phyloP scores from a whole-genome alignment of 1,140 invertebrate genomes.

The Chironomus tepperi region DNA sequence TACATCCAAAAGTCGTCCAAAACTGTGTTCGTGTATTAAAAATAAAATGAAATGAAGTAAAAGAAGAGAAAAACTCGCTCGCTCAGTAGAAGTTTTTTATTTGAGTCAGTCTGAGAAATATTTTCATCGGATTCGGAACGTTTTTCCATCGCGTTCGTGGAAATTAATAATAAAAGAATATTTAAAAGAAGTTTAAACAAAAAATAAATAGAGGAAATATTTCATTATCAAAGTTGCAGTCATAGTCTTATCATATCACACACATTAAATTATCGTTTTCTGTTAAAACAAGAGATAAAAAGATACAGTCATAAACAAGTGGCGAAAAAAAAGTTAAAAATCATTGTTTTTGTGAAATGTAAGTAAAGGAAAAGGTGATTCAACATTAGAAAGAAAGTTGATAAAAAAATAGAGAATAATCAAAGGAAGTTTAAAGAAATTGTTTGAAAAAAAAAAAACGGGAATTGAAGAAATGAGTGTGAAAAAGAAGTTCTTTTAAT shows the following conservation, averaged over 20 bases:
- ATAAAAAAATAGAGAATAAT: neutral
- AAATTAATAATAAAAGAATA: neutral
- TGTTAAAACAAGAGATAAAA: neutral
- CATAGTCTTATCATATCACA: neutral
- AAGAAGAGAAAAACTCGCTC: constrained; percentile 3
- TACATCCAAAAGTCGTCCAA: too few species aligned
- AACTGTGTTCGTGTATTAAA: too few species aligned
- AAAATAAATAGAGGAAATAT: too few species aligned
- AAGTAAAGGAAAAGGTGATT: constrained; percentile 20
- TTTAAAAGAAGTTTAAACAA: too few species aligned
- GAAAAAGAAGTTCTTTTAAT: constrained; percentile 15
- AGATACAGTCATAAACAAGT: neutral
- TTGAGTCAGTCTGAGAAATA: neutral
- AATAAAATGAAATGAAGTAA: neutral
- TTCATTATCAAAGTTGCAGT: constrained; percentile 5
- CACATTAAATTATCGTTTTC: neutral
- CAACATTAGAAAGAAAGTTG: neutral
- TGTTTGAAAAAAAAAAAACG: neutral
- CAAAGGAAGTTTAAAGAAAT: neutral
- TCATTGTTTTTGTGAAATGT: constrained; percentile 11
- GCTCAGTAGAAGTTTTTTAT: neutral
- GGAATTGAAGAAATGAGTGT: constrained; percentile 5
- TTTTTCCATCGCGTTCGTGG: constrained; percentile 11
- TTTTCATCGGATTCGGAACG: constrained; percentile 11
- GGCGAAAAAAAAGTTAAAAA: neutral